Conservation (phyloP, 1,140 invertebrate species). For the Thaumatotibia leucotreta region DNA sequence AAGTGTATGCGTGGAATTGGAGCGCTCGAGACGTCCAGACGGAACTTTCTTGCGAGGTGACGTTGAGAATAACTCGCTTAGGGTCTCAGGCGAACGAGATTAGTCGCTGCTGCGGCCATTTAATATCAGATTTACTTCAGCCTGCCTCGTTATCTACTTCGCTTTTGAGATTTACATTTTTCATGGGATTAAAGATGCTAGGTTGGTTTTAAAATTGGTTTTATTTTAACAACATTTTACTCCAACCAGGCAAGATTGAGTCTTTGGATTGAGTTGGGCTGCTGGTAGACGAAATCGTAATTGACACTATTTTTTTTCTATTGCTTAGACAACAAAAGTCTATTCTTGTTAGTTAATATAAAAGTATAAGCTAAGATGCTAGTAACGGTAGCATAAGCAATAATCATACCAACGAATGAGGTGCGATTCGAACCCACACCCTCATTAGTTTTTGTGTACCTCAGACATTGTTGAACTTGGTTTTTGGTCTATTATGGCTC, state of each 20-base stretch:
- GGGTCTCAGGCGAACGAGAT: constrained; percentile 63
- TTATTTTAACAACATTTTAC: neutral
- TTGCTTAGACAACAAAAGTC: too few species aligned
- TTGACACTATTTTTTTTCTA: too few species aligned
- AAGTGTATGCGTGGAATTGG: neutral
- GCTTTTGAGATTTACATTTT: constrained; percentile 12
- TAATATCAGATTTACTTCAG: constrained; percentile 69
- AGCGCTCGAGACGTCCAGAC: neutral
- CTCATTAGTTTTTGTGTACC: too few species aligned
- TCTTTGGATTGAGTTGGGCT: neutral
- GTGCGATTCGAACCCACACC: too few species aligned
- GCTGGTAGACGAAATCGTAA: neutral
- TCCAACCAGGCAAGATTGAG: too few species aligned
- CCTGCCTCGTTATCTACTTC: constrained; percentile 51
- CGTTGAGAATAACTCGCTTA: constrained; percentile 55
- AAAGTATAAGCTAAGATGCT: too few species aligned
- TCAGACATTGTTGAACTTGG: too few species aligned
- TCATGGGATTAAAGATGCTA: neutral
- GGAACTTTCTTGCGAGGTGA: constrained; percentile 12
- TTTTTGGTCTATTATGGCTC: too few species aligned
- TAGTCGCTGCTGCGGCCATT: constrained; percentile 60
- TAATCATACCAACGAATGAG: too few species aligned
- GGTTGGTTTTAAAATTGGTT: neutral
- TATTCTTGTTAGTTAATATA: too few species aligned
- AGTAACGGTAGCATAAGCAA: too few species aligned